phyloP scores from a whole-genome alignment of 2,797 vertebrate species.

The Iguana delicatissima region DNA sequence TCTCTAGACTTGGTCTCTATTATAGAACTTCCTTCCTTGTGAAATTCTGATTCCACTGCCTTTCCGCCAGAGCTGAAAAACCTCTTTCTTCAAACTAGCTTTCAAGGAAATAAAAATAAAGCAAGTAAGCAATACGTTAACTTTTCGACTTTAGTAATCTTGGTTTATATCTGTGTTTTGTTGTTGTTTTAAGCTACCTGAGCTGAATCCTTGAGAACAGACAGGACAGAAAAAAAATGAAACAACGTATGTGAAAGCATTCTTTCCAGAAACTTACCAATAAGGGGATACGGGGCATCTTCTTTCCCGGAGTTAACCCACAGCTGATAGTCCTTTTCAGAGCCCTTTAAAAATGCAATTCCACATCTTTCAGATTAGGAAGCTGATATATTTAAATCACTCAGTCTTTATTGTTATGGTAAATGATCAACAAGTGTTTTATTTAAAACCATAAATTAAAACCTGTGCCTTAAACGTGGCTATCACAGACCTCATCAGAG shows the following conservation, averaged over 20 bases:
- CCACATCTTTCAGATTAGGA: conserved; percentile 18
- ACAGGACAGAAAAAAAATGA: background rate
- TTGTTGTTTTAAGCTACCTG: background rate
- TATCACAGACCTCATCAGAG: background rate
- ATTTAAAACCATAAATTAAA: conserved; percentile 21
- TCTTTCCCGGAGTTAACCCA: conserved; percentile 97
- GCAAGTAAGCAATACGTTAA: too few species aligned
- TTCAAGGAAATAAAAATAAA: background rate
- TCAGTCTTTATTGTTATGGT: too few species aligned
- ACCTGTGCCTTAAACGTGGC: conserved; percentile 16
- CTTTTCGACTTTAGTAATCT: background rate
- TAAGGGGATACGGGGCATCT: conserved; percentile 93
- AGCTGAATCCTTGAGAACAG: background rate
- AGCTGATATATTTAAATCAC: background rate
- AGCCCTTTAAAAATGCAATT: conserved; percentile 82
- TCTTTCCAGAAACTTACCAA: conserved; percentile 85
- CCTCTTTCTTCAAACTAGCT: background rate
- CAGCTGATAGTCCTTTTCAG: conserved; percentile 90
- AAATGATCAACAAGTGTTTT: background rate
- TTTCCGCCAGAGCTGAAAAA: background rate
- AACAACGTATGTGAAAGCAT: background rate
- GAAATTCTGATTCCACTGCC: background rate
- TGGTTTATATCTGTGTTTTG: background rate
- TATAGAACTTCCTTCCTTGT: background rate
- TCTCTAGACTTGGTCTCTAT: background rate